A percentile compares a stretch with the other conserved stretches of the same genome.
These are phyloP conservation scores for Gryon sp. DNA, from an alignment of 1,140 invertebrate species.

Conservation along the genomic window DNA sequence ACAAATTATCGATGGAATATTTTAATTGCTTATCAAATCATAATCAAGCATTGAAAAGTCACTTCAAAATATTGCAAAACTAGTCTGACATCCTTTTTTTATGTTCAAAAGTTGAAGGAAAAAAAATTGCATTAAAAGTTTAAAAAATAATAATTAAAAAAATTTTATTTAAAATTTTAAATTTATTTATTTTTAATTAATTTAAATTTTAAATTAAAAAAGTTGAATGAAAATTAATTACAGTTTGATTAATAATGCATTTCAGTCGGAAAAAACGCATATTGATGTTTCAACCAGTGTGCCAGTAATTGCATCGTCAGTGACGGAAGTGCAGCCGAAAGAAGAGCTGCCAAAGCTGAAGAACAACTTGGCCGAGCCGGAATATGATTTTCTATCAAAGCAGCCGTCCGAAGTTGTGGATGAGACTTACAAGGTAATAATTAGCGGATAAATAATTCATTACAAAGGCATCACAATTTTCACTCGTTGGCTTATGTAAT, in stretches of 20 bases:
- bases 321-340: slow-evolving; percentile 68
- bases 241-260: no score
- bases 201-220: no score
- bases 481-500: slow-evolving; percentile 26
- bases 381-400: slow-evolving; percentile 90
- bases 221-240: no score
- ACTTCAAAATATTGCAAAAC: no score
- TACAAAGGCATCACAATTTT: slow-evolving; percentile 12
- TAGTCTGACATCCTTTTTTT: no score
- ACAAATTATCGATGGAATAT: neutral
- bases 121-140: no score
- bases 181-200: no score
- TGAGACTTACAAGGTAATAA: slow-evolving; percentile 85
- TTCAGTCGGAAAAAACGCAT: slow-evolving; percentile 55
- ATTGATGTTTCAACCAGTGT: slow-evolving; percentile 65
- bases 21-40: slow-evolving; percentile 24
- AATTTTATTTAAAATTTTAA: no score
- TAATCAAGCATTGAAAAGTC: slow-evolving; percentile 1
- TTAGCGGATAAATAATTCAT: slow-evolving; percentile 1
- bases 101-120: no score
- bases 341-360: slow-evolving; percentile 78
- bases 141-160: no score
- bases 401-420: slow-evolving; percentile 89
- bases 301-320: slow-evolving; percentile 67
- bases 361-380: slow-evolving; percentile 87